phyloP scores from a whole-genome alignment of 1,140 invertebrate genomes.

The Drosophila serrata region DNA sequence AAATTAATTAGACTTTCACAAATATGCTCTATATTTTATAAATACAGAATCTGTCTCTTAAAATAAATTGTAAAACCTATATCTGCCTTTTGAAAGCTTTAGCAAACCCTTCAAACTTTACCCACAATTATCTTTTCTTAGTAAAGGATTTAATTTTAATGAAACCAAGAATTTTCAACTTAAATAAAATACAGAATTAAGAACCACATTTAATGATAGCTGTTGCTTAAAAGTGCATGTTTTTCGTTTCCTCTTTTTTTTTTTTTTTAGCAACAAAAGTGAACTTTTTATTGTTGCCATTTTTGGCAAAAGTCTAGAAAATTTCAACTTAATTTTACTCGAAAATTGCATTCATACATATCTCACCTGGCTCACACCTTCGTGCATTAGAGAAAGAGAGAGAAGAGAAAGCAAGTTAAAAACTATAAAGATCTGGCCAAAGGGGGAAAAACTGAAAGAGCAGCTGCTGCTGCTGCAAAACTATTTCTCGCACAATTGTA shows the following conservation, averaged over 20 bases:
- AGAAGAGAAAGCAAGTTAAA: conserved; percentile 37
- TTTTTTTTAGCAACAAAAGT: conserved; percentile 4
- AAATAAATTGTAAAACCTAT: too few species aligned
- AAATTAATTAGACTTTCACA: not conserved
- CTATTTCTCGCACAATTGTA: conserved; percentile 83
- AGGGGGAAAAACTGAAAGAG: conserved; percentile 7
- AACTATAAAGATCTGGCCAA: conserved; percentile 59
- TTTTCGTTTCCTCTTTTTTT: not conserved
- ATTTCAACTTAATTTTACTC: conserved; percentile 30
- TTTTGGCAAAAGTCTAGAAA: conserved; percentile 24
- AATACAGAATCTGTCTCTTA: too few species aligned
- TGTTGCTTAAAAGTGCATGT: not conserved
- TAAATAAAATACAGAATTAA: conserved; percentile 4
- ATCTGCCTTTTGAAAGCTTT: not conserved
- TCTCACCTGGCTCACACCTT: conserved; percentile 14
- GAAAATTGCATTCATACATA: conserved; percentile 12
- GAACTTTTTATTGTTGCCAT: conserved; percentile 34
- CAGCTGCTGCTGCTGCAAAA: conserved; percentile 62
- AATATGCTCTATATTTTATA: not conserved
- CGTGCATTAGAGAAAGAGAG: conserved; percentile 32
- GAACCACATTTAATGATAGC: conserved; percentile 1
- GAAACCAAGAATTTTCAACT: conserved; percentile 2
- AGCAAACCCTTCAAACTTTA: not conserved
- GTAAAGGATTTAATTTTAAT: not conserved
- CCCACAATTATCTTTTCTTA: not conserved